Conservation (phyloP, 2,113 vertebrate species). For the Dasyprocta punctata region DNA sequence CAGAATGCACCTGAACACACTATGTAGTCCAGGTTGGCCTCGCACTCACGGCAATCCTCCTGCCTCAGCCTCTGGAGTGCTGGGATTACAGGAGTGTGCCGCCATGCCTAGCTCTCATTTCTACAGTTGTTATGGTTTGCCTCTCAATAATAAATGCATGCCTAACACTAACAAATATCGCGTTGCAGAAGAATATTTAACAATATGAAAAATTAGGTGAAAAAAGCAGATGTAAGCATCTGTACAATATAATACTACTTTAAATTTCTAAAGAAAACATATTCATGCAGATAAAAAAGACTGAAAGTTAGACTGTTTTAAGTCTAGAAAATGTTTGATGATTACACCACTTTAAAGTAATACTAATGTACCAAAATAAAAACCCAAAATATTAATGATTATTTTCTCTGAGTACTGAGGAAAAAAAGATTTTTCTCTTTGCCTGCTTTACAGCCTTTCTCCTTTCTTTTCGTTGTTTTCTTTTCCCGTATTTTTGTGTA, state of each 20-base stretch:
- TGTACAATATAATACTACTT: not conserved
- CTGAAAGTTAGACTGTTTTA: not conserved
- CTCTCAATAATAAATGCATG: not conserved
- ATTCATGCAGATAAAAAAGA: not conserved
- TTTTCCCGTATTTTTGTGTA: not conserved
- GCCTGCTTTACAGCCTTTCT: fast-evolving
- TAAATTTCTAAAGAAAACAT: not conserved
- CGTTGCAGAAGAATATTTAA: not conserved
- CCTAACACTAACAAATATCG: not conserved
- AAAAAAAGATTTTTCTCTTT: not conserved
- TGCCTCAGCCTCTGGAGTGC: not conserved
- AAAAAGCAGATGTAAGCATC: not conserved
- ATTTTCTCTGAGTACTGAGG: not conserved
- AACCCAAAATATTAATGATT: not conserved
- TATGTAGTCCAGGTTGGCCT: not conserved
- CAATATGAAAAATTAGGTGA: not conserved
- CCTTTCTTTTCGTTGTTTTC: fast-evolving
- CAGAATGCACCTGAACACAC: not conserved
- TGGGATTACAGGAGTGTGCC: not conserved
- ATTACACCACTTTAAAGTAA: not conserved
- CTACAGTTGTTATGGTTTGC: not conserved
- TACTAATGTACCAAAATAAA: not conserved
- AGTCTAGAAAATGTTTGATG: not conserved
- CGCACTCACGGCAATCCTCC: not conserved
- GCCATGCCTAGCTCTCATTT: not conserved